A percentile compares a stretch with the other conserved stretches of the same genome.
phyloP scores from a whole-genome alignment of 2,797 vertebrate genomes.

The Synaphobranchus kaupii region DNA sequence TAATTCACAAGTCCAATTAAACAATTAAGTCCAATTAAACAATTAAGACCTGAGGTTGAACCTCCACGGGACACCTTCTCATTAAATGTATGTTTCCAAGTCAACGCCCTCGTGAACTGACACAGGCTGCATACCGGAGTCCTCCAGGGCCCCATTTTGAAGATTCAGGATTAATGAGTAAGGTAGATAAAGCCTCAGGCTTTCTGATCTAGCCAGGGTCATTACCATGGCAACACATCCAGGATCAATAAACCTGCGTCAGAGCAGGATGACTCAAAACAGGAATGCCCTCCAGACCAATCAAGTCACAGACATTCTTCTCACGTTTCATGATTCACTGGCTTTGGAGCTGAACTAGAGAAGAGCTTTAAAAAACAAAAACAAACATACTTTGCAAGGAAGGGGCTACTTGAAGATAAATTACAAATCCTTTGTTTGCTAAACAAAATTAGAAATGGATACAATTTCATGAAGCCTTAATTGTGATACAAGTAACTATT shows the following conservation, averaged over 20 bases:
- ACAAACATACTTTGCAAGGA: not conserved
- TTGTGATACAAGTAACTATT: not conserved
- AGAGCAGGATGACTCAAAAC: not conserved
- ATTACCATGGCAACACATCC: conserved; percentile 1
- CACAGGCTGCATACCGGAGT: not conserved
- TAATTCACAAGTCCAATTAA: too few relatives aligned
- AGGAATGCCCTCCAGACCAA: not conserved
- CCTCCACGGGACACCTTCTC: not conserved
- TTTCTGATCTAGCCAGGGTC: not conserved
- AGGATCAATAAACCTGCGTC: not conserved
- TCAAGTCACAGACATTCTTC: not conserved
- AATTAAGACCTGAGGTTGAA: not conserved
- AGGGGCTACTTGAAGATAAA: not conserved
- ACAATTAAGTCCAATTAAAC: not conserved
- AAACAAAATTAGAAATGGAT: not conserved
- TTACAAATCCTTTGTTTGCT: not conserved
- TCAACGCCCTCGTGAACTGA: not conserved
- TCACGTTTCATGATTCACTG: not conserved
- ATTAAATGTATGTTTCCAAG: not conserved
- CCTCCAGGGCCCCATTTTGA: not conserved
- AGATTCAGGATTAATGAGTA: conserved; percentile 10
- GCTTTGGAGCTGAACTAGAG: not conserved
- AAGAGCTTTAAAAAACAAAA: not conserved
- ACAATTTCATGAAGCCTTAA: not conserved
- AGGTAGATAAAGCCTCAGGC: not conserved